Evolutionary conservation across 2,113 vertebrate species (phyloP), one percentile per base, ranked within the genome.

Genomic region (Hyperopisus bebe): DNA sequence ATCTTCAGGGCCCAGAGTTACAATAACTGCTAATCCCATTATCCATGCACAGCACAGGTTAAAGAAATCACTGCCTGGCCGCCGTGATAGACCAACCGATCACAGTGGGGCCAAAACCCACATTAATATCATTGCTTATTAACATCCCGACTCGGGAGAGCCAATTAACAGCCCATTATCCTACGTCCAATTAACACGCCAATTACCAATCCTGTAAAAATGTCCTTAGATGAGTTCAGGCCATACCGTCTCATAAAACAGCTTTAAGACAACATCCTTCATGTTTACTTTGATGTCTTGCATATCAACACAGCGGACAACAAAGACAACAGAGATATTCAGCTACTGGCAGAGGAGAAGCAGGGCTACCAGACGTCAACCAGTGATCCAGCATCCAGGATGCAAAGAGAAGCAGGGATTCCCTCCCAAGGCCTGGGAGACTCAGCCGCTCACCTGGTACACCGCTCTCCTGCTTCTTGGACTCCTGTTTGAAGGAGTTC

Each of bases 401-500:
- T 39, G 8, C 70, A 19, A 2, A 39, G 31, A 39, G 74, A 70
- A 70, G 62, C 62, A 11, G 10, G 0, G 1, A 10, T 11, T 27
- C 24, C 58, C 70, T 77, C 31, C 31, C 70, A 17, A 13, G 11
- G 58, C 24, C 58, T 27, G 31, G 4, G 35, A 42, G 13, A 7
- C 10, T 1, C 13, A 15, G 5, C 9, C 3, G 5, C 74, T 84
- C 94, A 98, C 98, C 98, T 94, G 96, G 93, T 89, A 94, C 90
- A 44, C 92, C 92, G 1, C 92, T 89, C 91, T 98, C 98, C 2
- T 96, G 96, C 53, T 94, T 99, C 92, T 98, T 99, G 90, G 93
- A 95, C 88, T 97, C 97, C 84, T 97, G 95, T 91, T 98, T 98
- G 94, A 95, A 96, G 89, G 96, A 97, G 94, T 96, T 96, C 92